Percentiles rank a stretch among this genome's conserved stretches.
phyloP scores from a whole-genome alignment of 2,797 vertebrate genomes.

The Morus bassanus region DNA sequence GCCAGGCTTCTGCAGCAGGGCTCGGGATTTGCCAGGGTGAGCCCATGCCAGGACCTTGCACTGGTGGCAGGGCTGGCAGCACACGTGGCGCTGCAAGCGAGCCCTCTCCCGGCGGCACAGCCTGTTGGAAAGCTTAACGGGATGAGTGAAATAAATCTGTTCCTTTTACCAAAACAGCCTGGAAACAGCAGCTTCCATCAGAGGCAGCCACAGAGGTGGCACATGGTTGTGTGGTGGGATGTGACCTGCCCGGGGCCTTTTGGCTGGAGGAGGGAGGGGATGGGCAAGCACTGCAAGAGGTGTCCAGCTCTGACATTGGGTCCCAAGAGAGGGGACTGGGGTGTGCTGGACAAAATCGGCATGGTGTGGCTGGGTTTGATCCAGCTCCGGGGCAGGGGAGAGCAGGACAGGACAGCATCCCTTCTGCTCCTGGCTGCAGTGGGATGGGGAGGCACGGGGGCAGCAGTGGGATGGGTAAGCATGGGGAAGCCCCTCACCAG shows the following conservation, averaged over 20 bases:
- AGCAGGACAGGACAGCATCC: neutral
- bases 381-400: neutral
- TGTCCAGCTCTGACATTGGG: neutral
- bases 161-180: neutral
- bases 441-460: neutral
- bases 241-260: fast-evolving
- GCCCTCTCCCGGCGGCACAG: neutral
- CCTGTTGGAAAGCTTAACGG: neutral
- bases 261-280: neutral
- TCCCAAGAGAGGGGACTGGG: neutral
- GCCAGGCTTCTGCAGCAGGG: neutral
- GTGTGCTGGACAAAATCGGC: neutral
- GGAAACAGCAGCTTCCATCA: neutral
- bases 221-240: fast-evolving
- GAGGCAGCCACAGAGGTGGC: neutral
- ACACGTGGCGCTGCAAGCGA: fast-evolving
- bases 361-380: neutral
- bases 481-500: neutral
- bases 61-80: neutral
- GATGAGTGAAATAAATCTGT: constrained; percentile 44
- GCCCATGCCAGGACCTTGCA: neutral
- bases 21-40: neutral
- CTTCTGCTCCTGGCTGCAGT: neutral
- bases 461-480: neutral
- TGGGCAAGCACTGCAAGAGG: neutral